phyloP scores from a whole-genome alignment of 2,888 invertebrate genomes.

The Pomacea canaliculata region DNA sequence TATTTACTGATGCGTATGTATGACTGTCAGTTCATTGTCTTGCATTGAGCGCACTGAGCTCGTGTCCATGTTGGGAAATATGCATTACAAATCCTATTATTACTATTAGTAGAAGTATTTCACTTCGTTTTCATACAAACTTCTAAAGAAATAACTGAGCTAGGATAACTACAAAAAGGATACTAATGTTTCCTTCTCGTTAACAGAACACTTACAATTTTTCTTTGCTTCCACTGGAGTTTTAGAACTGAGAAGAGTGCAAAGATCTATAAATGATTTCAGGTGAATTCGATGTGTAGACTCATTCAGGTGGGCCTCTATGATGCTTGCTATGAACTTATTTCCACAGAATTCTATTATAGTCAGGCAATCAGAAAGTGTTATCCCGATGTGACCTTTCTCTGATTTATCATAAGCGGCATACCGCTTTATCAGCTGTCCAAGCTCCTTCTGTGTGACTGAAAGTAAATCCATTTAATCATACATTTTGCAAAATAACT shows the following conservation, averaged over 20 bases:
- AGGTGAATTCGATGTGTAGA: constrained; percentile 43
- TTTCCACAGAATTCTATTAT: constrained; percentile 56
- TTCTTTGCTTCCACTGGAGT: constrained; percentile 48
- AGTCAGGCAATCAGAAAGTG: constrained; percentile 41
- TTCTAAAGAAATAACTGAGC: neutral
- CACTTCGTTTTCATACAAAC: too few relatives aligned
- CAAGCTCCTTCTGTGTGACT: constrained; percentile 47
- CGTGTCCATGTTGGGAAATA: too few relatives aligned
- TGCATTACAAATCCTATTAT: too few relatives aligned
- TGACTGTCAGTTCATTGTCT: too few relatives aligned
- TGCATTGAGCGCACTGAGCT: too few relatives aligned
- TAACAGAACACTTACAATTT: constrained; percentile 39
- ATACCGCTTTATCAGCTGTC: constrained; percentile 46
- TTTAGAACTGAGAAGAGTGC: constrained; percentile 44
- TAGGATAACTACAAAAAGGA: too few relatives aligned
- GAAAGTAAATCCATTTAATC: constrained; percentile 8
- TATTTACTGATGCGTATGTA: too few relatives aligned
- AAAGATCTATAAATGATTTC: constrained; percentile 47
- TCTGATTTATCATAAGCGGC: constrained; percentile 41
- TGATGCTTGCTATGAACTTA: constrained; percentile 46
- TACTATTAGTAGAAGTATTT: too few relatives aligned
- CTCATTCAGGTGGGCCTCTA: constrained; percentile 41
- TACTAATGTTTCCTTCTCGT: too few relatives aligned
- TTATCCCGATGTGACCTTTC: constrained; percentile 44
- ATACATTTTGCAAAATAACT: too few relatives aligned